These are phyloP conservation scores for Pandemis cinnamomeana DNA, from an alignment of 2,888 invertebrate species.

Conservation along the genomic window DNA sequence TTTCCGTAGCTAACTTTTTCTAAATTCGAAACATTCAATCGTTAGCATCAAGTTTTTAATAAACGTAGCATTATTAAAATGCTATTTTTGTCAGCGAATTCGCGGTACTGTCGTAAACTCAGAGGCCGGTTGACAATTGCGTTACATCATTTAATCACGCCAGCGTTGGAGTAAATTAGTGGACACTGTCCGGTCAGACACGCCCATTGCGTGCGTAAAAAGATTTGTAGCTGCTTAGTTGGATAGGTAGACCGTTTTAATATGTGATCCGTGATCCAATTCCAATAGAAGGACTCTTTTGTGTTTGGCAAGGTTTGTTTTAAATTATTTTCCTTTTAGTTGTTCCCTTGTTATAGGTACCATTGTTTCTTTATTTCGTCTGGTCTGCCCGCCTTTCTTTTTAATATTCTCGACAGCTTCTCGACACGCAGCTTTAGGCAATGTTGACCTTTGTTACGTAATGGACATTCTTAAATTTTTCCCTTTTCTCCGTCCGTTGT, in stretches of 20 bases:
- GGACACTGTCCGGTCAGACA: slow-evolving; percentile 45
- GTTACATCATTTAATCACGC: slow-evolving; percentile 59
- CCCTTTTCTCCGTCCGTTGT: slow-evolving; percentile 21
- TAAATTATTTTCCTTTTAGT: background rate
- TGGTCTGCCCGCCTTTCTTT: slow-evolving; percentile 21
- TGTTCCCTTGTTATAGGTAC: background rate
- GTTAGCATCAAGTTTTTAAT: background rate
- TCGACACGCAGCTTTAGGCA: slow-evolving; percentile 17
- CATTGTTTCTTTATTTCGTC: slow-evolving; percentile 24
- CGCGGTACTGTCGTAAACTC: slow-evolving; percentile 10
- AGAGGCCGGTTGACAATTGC: slow-evolving; percentile 39
- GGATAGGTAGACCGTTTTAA: slow-evolving; percentile 6
- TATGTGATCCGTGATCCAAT: slow-evolving; percentile 12
- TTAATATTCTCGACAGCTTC: slow-evolving; percentile 32
- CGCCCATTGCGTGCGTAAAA: slow-evolving; percentile 65
- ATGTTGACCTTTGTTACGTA: slow-evolving; percentile 33
- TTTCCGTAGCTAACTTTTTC: slow-evolving; percentile 20
- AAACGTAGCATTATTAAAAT: slow-evolving; percentile 2
- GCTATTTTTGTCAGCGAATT: background rate
- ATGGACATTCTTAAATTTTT: slow-evolving; percentile 22
- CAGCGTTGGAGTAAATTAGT: slow-evolving; percentile 54
- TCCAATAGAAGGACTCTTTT: slow-evolving; percentile 2
- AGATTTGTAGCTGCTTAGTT: slow-evolving; percentile 49
- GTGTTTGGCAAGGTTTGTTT: background rate
- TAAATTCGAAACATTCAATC: background rate